Percentiles rank a stretch among this genome's conserved stretches.
Conservation (phyloP, 2,888 invertebrate species). For the Eumacrocentrus americanus region DNA sequence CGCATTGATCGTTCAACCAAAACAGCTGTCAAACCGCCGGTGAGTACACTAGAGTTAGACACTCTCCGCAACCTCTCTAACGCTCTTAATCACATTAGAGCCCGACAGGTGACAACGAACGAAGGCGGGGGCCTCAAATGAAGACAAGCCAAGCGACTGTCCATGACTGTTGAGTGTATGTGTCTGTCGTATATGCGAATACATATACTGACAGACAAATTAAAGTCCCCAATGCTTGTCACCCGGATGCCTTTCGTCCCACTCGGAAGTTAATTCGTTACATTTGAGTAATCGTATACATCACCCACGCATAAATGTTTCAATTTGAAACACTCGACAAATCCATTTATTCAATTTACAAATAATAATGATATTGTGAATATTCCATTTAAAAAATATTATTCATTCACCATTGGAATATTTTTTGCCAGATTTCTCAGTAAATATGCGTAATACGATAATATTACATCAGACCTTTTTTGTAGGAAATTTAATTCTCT, state of each 20-base stretch:
- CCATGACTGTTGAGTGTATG: neutral
- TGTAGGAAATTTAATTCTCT: too few species aligned
- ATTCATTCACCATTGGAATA: too few species aligned
- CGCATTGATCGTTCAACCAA: slow-evolving; percentile 1
- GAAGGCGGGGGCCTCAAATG: neutral
- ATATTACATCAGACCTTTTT: too few species aligned
- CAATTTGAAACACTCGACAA: neutral
- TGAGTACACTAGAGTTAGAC: slow-evolving; percentile 2
- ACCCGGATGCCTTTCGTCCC: neutral
- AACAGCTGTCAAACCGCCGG: slow-evolving; percentile 1
- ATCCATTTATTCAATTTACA: neutral
- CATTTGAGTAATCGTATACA: neutral
- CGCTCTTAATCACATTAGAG: slow-evolving; percentile 16
- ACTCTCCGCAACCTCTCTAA: slow-evolving; percentile 7
- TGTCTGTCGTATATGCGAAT: too few species aligned
- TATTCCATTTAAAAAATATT: too few species aligned
- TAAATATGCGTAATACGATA: too few species aligned
- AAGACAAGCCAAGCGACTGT: neutral
- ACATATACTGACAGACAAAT: neutral
- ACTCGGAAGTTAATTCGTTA: neutral
- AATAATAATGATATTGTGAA: too few species aligned
- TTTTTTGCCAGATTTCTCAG: too few species aligned
- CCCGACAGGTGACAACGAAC: slow-evolving; percentile 21
- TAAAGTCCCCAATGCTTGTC: neutral
- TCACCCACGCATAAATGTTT: neutral